Conservation (phyloP, 2,113 vertebrate species). For the Pterocles gutturalis region DNA sequence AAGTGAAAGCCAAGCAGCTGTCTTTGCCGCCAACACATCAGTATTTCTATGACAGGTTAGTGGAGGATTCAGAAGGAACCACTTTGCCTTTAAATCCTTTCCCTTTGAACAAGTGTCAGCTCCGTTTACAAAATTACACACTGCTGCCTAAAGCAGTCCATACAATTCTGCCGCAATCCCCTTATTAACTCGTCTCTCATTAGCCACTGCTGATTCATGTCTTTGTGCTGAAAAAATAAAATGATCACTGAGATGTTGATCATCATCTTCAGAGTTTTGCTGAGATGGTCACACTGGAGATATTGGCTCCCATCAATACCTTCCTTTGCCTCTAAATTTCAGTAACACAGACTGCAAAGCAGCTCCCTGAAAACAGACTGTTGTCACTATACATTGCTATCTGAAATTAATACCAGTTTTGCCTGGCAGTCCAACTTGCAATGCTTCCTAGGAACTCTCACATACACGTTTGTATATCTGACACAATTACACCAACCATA, state of each 20-base stretch:
- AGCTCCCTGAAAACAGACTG: neutral
- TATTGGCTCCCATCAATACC: neutral
- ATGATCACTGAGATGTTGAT: neutral
- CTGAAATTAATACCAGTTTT: neutral
- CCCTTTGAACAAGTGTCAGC: neutral
- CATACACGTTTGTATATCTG: neutral
- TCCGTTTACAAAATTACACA: neutral
- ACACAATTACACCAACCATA: neutral
- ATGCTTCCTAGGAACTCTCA: neutral
- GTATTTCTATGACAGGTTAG: neutral
- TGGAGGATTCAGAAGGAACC: neutral
- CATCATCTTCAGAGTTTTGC: neutral
- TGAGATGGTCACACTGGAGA: neutral
- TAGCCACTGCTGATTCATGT: neutral
- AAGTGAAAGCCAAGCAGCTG: neutral
- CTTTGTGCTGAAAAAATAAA: conserved; percentile 16
- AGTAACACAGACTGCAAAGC: neutral
- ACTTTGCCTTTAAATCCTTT: neutral
- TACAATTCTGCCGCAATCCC: neutral
- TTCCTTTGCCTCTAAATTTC: neutral
- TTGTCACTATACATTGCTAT: neutral
- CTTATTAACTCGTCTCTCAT: neutral
- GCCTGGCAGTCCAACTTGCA: neutral
- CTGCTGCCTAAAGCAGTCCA: neutral
- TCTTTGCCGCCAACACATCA: neutral